Percentiles rank a stretch among this genome's conserved stretches.
Conservation (phyloP, 2,888 invertebrate species). For the Spodoptera picta region DNA sequence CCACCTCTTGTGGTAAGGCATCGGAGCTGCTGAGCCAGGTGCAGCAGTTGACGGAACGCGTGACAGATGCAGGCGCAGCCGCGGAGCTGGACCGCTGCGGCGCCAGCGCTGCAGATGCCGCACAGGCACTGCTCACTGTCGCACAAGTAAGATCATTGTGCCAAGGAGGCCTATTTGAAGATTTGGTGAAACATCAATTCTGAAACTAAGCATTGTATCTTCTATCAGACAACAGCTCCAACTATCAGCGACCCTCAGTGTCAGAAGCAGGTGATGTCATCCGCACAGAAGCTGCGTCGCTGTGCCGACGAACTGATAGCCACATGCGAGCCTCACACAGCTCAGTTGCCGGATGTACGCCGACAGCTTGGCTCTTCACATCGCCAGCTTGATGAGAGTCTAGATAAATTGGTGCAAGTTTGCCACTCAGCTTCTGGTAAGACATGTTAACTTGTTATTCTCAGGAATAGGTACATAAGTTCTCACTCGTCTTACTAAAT, state of each 20-base stretch:
- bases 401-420: constrained; percentile 53
- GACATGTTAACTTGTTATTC: no score
- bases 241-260: constrained; percentile 59
- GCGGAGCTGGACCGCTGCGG: constrained; percentile 57
- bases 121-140: constrained; percentile 58
- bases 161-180: no score
- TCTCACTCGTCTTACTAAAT: no score
- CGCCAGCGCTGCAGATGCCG: constrained; percentile 55
- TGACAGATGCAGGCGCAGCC: constrained; percentile 44
- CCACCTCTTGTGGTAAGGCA: constrained; percentile 60
- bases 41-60: constrained; percentile 55
- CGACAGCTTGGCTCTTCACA: constrained; percentile 47
- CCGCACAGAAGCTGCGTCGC: constrained; percentile 19
- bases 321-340: constrained; percentile 34
- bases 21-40: constrained; percentile 62
- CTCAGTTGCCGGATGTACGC: constrained; percentile 33
- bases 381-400: constrained; percentile 49
- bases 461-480: no score
- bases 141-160: constrained; percentile 45
- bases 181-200: no score
- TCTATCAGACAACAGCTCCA: constrained; percentile 60
- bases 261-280: constrained; percentile 44
- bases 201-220: no score
- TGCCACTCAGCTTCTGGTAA: constrained; percentile 40
- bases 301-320: constrained; percentile 52